Base-by-base conservation (phyloP, 2,113 vertebrate genomes). In the Alligator mississippiensis region DNA sequence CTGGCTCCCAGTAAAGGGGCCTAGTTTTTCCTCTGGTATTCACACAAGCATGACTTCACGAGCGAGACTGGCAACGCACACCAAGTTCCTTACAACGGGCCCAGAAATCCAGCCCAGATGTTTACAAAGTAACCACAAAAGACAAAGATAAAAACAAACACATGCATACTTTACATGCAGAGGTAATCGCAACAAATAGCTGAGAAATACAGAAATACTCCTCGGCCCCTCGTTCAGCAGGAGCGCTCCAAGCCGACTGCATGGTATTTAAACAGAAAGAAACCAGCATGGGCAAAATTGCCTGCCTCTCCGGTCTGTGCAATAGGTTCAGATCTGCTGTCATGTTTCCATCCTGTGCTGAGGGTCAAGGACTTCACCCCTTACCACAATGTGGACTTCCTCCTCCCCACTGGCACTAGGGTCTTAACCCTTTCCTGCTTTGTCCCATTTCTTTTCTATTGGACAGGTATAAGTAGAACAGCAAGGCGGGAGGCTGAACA, bases 131-230 rank as follows among this genome's bases (percentile, higher is more conserved):
- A 85, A 92, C 93, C 88, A 61, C 94, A 93, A 93, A 92, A 95
- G 93, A 89, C 93, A 89, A 91, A 92, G 96, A 96, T 89, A 93
- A 93, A 95, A 95, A 95, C 91, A 97, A 97, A 95, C 93, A 90
- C 91, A 90, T 92, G 93, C 85, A 95, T 57, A 27, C 90, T 96
- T 94, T 34, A 95, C 93, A 96, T 62, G 88, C 92, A 94, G 78
- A 96, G 68, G 84, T 77, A 93, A 93, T 77, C 34, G 68, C 75
- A 93, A 80, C 82, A 92, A 93, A 85, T 89, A 85, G 12, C 88
- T 85, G 90, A 57, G 82, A 91, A 91, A 93, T 82, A 54, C 1
- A 79, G 54, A 68, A 74, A 27, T 80, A 85, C 90, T 93, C 88
- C 94, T 95, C 92, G 30, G 19, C 30, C 68, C 17, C 3, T 68